Conservation (phyloP, 2,797 vertebrate species). For the Myotis vivesi region DNA sequence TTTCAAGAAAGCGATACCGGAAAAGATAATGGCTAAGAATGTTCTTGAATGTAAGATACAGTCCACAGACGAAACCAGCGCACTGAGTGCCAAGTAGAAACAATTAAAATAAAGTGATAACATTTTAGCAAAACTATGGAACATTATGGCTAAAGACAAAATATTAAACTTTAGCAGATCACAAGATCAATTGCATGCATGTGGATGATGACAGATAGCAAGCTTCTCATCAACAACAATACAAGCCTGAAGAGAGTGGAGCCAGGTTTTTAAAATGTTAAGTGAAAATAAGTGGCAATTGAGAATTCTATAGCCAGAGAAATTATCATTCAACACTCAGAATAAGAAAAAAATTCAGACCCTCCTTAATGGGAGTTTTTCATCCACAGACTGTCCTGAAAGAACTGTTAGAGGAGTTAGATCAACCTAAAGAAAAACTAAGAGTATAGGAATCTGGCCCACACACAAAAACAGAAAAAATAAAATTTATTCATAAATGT, state of each 20-base stretch:
- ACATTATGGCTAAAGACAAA: not conserved
- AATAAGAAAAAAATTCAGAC: not conserved
- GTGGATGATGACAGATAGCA: not conserved
- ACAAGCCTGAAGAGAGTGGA: not conserved
- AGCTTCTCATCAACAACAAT: not conserved
- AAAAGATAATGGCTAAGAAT: not conserved
- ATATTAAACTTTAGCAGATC: not conserved
- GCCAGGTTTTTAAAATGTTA: not conserved
- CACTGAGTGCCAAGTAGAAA: not conserved
- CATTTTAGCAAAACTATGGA: not conserved
- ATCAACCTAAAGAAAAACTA: slow-evolving; percentile 13
- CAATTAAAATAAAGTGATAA: not conserved
- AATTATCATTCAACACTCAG: not conserved
- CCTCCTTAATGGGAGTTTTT: not conserved
- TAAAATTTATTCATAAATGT: not conserved
- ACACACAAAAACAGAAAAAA: not conserved
- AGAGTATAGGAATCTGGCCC: not conserved
- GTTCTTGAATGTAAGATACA: not conserved
- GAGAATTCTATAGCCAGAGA: not conserved
- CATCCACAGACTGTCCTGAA: not conserved
- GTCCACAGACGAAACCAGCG: not conserved
- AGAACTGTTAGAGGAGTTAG: not conserved
- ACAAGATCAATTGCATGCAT: not conserved
- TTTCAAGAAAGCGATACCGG: not conserved
- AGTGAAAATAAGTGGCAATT: not conserved